Percentiles rank a stretch among this genome's conserved stretches.
Conservation (phyloP, 1,140 invertebrate genomes). For the Acromyrmex echinatior region DNA sequence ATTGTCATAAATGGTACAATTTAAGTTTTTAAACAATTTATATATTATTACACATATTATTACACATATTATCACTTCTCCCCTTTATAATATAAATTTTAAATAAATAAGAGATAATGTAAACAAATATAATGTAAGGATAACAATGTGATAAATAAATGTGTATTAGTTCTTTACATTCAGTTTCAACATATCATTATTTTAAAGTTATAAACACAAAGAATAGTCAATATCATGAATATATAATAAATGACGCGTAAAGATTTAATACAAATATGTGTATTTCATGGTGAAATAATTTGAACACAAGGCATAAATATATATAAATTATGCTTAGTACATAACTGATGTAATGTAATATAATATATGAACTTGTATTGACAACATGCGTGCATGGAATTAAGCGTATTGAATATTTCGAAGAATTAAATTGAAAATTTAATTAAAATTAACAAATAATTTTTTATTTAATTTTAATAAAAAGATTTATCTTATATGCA, state of each 20-base stretch:
- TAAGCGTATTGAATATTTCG: background rate
- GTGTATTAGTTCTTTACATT: background rate
- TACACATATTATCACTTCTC: background rate
- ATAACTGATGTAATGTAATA: constrained; percentile 14
- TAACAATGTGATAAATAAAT: constrained; percentile 2
- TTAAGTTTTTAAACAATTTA: background rate
- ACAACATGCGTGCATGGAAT: background rate
- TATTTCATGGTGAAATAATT: constrained; percentile 25
- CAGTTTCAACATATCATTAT: constrained; percentile 1
- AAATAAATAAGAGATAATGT: constrained; percentile 4
- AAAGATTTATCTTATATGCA: background rate
- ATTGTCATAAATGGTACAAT: background rate
- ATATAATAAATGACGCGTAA: constrained; percentile 10
- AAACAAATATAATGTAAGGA: constrained; percentile 3
- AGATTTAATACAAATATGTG: constrained; percentile 27
- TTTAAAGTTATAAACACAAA: constrained; percentile 8
- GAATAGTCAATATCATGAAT: constrained; percentile 1
- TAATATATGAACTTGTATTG: background rate
- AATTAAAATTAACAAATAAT: constrained; percentile 9
- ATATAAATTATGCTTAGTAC: constrained; percentile 21
- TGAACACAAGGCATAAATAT: constrained; percentile 18
- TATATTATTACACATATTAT: background rate
- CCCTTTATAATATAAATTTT: background rate
- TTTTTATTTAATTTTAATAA: background rate
- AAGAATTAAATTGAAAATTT: constrained; percentile 44